A percentile compares a stretch with the other conserved stretches of the same genome.
Evolutionary conservation across 2,797 vertebrate species (phyloP).

Genomic region (Falco novaeseelandiae): DNA sequence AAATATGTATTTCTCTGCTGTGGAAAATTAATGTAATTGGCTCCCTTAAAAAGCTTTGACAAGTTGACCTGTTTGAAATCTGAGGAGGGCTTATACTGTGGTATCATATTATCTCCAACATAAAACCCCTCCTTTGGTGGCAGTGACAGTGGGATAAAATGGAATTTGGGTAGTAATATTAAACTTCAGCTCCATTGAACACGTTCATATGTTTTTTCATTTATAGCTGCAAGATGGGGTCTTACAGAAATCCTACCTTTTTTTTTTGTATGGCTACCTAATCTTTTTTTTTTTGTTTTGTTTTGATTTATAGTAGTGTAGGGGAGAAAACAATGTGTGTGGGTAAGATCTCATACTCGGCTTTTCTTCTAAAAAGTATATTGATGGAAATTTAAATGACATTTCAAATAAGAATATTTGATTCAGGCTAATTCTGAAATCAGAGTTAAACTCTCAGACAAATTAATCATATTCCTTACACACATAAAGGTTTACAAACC

Average conservation of each 20-base stretch:
- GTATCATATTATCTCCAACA: conserved; percentile 78
- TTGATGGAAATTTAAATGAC: not conserved
- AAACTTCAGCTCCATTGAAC: conserved; percentile 67
- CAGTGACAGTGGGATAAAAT: conserved; percentile 70
- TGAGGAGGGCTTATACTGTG: conserved; percentile 75
- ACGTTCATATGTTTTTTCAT: conserved; percentile 44
- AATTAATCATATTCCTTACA: conserved; percentile 24
- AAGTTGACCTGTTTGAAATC: conserved; percentile 86
- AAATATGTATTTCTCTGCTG: conserved; percentile 90
- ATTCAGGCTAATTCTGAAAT: conserved; percentile 43
- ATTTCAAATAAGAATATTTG: not conserved
- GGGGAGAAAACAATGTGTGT: not conserved
- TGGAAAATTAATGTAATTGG: conserved; percentile 90
- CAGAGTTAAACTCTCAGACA: not conserved
- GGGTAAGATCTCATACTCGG: not conserved
- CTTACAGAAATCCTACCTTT: conserved; percentile 32
- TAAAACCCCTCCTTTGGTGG: conserved; percentile 64
- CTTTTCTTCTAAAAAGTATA: not conserved
- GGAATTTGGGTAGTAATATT: conserved; percentile 74
- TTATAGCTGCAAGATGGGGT: conserved; percentile 49
- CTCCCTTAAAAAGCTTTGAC: conserved; percentile 86
- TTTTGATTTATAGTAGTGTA: conserved; percentile 39
- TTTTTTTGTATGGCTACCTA: conserved; percentile 35
- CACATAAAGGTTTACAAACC: not conserved
- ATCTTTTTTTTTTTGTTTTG: not conserved